Base-by-base conservation (phyloP, 2,888 invertebrate species). In the Meiosimyza platycephala region DNA sequence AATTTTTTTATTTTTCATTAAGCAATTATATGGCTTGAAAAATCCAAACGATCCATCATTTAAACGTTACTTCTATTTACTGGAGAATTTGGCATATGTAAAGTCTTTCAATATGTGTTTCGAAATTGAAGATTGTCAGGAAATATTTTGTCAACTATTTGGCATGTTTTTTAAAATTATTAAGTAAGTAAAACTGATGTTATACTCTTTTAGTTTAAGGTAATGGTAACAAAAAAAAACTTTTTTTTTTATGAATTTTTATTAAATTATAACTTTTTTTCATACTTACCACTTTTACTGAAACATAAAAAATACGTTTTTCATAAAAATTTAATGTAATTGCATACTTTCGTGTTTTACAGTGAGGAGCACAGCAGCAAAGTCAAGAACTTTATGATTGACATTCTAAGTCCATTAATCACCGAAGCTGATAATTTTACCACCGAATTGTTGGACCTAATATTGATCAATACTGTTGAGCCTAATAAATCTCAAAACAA, bases 41-140 rank as follows among this genome's bases (percentile, higher is more conserved):
- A 97, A 98, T 89, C 97, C 98, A 0, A 97, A 98, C 87, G 96
- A 98, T 88, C 96, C 98, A 5, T 96, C 97, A 3, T 99, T 98
- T 88, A 98, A 98, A 87, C 91, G 98, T 79, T 98, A 98, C 88
- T 98, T 98, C 89, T 99, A 99, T 87, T 90, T 99, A 66, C 89
- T 99, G 72, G 98, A 99, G 89, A 99, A 98, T 88, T 89, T 99
- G 80, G 97, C 98, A 0, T 98, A 97, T 87, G 98, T 98, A 52
- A 99, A 99, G 88, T 97, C 97, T 0, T 98, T 99, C 88, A 98
- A 98, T 88, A 98, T 99, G 94, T 98, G 98, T 87, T 96, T 98
- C 85, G 98, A 99, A 86, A 89, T 99, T 73, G 98, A 98, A 86
- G 98, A 98, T 88, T 97, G 96, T 81, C 97, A 98, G 87, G 97